Percentiles rank a stretch among this genome's conserved stretches.
phyloP scores from a whole-genome alignment of 1,140 invertebrate genomes.

The Brachionus angularis region DNA sequence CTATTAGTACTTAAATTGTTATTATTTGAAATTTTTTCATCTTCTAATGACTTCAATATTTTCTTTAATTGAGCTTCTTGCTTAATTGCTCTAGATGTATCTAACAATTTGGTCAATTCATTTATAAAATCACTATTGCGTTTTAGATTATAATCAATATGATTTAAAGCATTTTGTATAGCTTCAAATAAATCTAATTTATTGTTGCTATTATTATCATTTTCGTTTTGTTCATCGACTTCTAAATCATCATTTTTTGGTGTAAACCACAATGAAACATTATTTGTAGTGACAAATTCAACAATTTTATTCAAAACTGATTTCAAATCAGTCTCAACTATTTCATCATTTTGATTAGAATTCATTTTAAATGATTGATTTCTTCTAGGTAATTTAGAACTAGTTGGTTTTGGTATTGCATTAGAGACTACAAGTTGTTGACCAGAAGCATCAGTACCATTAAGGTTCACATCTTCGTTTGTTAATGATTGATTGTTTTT shows the following conservation, averaged over 20 bases:
- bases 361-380: constrained; percentile 16
- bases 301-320: constrained; percentile 15
- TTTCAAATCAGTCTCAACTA: constrained; percentile 24
- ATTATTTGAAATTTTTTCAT: background rate
- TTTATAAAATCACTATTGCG: constrained; percentile 42
- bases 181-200: background rate
- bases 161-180: background rate
- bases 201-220: background rate
- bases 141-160: constrained; percentile 38
- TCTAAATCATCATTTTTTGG: no score
- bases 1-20: background rate
- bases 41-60: background rate
- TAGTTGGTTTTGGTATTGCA: background rate
- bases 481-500: background rate
- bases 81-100: constrained; percentile 15
- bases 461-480: background rate
- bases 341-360: background rate
- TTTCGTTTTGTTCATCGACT: background rate
- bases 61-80: constrained; percentile 37
- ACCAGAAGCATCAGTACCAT: background rate
- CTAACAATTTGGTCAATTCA: constrained; percentile 27
- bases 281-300: background rate
- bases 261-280: background rate
- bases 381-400: background rate
- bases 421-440: background rate